phyloP scores from a whole-genome alignment of 2,113 vertebrate species.

The Benitochromis conjunctus region DNA sequence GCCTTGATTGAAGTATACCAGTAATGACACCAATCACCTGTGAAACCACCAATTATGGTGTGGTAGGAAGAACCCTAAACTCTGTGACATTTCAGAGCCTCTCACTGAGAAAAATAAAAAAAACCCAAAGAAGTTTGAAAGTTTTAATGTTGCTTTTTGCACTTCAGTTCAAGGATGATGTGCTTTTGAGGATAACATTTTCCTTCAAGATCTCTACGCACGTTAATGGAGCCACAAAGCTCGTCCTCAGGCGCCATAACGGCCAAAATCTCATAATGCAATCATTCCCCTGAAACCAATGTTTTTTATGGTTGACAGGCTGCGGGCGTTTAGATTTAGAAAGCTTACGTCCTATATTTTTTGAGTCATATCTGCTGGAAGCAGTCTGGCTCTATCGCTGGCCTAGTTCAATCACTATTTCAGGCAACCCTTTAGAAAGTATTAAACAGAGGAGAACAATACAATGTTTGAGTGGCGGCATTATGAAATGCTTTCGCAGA shows the following conservation, averaged over 20 bases:
- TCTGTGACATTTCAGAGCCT: background rate
- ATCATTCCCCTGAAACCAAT: constrained; percentile 41
- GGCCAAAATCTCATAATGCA: constrained; percentile 37
- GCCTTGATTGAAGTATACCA: background rate
- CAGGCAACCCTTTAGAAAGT: constrained; percentile 41
- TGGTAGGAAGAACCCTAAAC: background rate
- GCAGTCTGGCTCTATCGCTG: constrained; percentile 43
- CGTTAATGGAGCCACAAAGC: constrained; percentile 41
- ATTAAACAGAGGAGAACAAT: constrained; percentile 47
- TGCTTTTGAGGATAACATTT: constrained; percentile 7
- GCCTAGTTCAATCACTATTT: constrained; percentile 60
- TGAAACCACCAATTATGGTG: background rate
- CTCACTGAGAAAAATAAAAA: background rate
- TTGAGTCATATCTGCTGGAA: constrained; percentile 39
- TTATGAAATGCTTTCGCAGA: constrained; percentile 42
- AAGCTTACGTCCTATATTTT: constrained; percentile 39
- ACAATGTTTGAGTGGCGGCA: constrained; percentile 18
- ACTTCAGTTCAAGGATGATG: background rate
- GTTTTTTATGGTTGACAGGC: constrained; percentile 36
- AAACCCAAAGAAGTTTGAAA: background rate
- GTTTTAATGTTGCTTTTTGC: background rate
- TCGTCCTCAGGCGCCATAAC: background rate
- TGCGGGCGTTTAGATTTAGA: constrained; percentile 38
- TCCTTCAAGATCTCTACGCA: constrained; percentile 13
- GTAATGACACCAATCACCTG: background rate